Evolutionary conservation across 2,888 invertebrate species (phyloP).

Genomic region (Chirona hameri): DNA sequence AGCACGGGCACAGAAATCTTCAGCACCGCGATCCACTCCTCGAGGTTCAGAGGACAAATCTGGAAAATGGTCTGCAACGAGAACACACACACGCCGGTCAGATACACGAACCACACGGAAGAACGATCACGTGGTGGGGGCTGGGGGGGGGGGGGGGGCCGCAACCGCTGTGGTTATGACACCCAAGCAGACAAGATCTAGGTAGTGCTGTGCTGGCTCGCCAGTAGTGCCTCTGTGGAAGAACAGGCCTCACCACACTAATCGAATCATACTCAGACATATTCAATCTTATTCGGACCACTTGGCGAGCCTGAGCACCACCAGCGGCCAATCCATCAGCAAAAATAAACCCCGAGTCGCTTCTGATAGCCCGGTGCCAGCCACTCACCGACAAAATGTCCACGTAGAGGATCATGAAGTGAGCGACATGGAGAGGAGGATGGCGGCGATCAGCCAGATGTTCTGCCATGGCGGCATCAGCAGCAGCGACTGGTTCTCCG

Average conservation of each 20-base stretch:
- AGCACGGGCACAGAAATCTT: slow-evolving; percentile 99
- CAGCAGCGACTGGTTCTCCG: slow-evolving; percentile 98
- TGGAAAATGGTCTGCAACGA: slow-evolving; percentile 89
- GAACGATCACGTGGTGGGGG: too few species aligned
- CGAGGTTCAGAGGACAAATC: slow-evolving; percentile 88
- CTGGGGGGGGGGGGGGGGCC: too few species aligned
- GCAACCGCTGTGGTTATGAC: too few species aligned
- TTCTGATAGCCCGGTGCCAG: too few species aligned
- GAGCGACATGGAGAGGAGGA: slow-evolving; percentile 99
- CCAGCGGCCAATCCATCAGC: not conserved
- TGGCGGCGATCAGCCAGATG: slow-evolving; percentile 97
- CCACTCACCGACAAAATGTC: slow-evolving; percentile 94
- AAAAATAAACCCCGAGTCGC: too few species aligned
- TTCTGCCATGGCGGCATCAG: slow-evolving; percentile 99
- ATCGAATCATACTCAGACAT: too few species aligned
- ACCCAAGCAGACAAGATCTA: too few species aligned
- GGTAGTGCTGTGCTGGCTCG: too few species aligned
- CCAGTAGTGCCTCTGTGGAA: too few species aligned
- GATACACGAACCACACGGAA: too few species aligned
- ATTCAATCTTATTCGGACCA: too few species aligned
- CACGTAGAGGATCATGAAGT: slow-evolving; percentile 98
- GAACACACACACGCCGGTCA: slow-evolving; percentile 6
- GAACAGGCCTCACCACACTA: too few species aligned
- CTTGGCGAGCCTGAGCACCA: not conserved
- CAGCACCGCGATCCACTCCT: slow-evolving; percentile 98